These are phyloP conservation scores for Druceiella hillmani DNA, from an alignment of 2,888 invertebrate genomes.

Conservation along the genomic window DNA sequence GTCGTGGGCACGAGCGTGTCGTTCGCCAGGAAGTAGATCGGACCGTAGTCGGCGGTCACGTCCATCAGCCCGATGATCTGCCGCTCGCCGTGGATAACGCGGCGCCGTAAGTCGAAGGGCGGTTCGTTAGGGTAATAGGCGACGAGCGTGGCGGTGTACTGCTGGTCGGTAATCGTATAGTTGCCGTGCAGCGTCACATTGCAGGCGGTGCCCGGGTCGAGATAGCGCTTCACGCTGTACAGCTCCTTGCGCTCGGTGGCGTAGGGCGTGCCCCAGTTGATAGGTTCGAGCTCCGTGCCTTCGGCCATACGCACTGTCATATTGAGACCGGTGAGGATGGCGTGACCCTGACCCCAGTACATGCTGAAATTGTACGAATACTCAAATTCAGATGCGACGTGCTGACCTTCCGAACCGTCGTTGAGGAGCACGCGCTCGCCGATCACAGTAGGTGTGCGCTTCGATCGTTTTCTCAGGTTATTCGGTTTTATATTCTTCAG, in stretches of 20 bases:
- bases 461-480: slow-evolving; percentile 45
- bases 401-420: slow-evolving; percentile 50
- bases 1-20: slow-evolving; percentile 75
- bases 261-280: slow-evolving; percentile 65
- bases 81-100: slow-evolving; percentile 58
- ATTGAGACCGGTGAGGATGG: slow-evolving; percentile 64
- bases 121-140: slow-evolving; percentile 64
- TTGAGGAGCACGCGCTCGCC: slow-evolving; percentile 50
- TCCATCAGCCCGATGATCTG: slow-evolving; percentile 63
- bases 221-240: slow-evolving; percentile 55
- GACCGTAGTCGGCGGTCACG: slow-evolving; percentile 67
- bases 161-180: slow-evolving; percentile 66
- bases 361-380: slow-evolving; percentile 65
- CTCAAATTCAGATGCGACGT: slow-evolving; percentile 67
- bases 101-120: slow-evolving; percentile 44
- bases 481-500: slow-evolving; percentile 61
- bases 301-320: slow-evolving; percentile 57
- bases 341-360: slow-evolving; percentile 76
- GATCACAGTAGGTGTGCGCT: slow-evolving; percentile 44
- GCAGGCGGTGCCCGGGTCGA: slow-evolving; percentile 74
- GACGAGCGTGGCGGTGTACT: slow-evolving; percentile 66
- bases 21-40: slow-evolving; percentile 70
- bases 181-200: slow-evolving; percentile 75
- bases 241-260: slow-evolving; percentile 52
- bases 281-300: slow-evolving; percentile 51